Evolutionary conservation across 2,888 invertebrate species (phyloP), one percentile per base, ranked within the genome.

Genomic region (Hesperia comma): DNA sequence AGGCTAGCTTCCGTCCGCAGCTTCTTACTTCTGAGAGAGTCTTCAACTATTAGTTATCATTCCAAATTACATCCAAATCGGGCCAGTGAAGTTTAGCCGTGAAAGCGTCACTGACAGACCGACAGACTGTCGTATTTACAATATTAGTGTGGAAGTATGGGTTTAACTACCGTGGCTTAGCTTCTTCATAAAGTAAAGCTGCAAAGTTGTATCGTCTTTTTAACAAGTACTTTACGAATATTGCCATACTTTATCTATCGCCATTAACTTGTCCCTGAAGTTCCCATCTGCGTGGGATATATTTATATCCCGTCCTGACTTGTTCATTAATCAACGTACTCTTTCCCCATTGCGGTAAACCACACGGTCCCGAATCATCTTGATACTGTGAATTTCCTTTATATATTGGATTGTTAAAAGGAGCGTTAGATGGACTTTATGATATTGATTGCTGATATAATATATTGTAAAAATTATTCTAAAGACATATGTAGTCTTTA

Each of bases 311-410:
- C 40, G 41, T 33, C 32, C 51, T 46, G 55, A 61, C 61, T 67
- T 15, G 61, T 61, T 61, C 66, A 67, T 67, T 67, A 61, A 67
- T 67, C 61, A 67, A 67, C 54, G 66, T 61, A 55, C 66, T 67
- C 66, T 61, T 67, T 61, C 61, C 66, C 64, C 66, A 54, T 67
- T 61, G 66, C 54, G 66, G 60, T 60, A 61, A 46, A 61, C 61
- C 61, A 54, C 60, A 67, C 58, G 54, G 41, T 53, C 53, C 60
- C 41, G 17, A 26, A 58, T 61, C 19, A 67, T 67, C 60, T 60
- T 61, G 66, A 67, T 67, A 67, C 66, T 60, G 51, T 21, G 60
- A 56, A 53, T 60, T 66, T 40, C 60, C 32, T 21, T 54, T 54
- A 46, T 43, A 67, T 67, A 61, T 61, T 61, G 46, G 54, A 46